A percentile compares a stretch with the other conserved stretches of the same genome.
Conservation (phyloP, 2,113 vertebrate species). For the Lamprologus callipterus region DNA sequence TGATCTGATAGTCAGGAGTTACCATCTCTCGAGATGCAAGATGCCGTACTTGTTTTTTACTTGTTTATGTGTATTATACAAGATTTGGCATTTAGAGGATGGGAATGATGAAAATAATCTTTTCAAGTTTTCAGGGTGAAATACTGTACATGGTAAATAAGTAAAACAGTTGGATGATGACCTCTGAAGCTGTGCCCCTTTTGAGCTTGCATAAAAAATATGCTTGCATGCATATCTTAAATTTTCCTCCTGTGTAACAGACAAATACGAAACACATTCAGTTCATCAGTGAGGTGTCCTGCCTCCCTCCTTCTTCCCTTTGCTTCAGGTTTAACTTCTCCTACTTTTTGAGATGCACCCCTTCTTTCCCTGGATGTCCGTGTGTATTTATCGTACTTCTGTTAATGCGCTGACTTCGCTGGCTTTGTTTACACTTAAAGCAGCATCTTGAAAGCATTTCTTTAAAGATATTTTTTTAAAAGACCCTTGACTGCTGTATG, state of each 20-base stretch:
- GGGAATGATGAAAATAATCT: neutral
- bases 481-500: neutral
- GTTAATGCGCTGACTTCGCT: conserved; percentile 13
- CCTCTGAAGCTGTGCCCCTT: neutral
- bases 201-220: neutral
- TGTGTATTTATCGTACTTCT: conserved; percentile 13
- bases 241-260: neutral
- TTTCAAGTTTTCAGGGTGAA: neutral
- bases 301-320: neutral
- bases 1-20: neutral
- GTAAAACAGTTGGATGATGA: neutral
- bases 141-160: neutral
- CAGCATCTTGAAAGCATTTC: neutral
- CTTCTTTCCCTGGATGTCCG: conserved; percentile 8
- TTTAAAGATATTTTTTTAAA: neutral
- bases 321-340: neutral
- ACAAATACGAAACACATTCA: conserved; percentile 55
- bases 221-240: neutral
- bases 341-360: conserved; percentile 33
- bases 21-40: neutral
- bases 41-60: neutral
- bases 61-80: neutral
- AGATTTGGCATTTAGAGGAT: neutral
- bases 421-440: conserved; percentile 13
- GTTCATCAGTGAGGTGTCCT: conserved; percentile 50